Evolutionary conservation across 2,113 vertebrate genomes (phyloP), one percentile per base, ranked within the genome.

Genomic region (Barbus barbus): DNA sequence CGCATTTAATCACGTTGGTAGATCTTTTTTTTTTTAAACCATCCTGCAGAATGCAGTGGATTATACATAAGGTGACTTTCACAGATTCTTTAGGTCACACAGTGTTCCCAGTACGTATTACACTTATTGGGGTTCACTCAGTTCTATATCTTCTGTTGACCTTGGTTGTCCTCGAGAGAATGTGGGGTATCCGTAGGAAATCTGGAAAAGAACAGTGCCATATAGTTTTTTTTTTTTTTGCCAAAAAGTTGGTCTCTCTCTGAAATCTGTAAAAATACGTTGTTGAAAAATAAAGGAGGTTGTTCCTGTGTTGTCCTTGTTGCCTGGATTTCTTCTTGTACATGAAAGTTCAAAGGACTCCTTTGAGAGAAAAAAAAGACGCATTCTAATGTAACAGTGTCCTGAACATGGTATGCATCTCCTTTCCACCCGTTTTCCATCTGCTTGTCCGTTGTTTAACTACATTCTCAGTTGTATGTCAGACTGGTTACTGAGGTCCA

Each of bases 11-110:
- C n/a, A 78, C 12, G 22, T 74, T 75, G 91, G 91, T 89, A 88
- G 90, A 90, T 89, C 83, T 22, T 53, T 22, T 56, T 53, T 18
- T 22, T 22, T 56, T 22, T 56, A n/a, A n/a, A 60, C 71, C 44
- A n/a, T 26, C 53, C 60, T 31, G 5, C 74, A 91, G 90, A 92
- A 93, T 92, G 92, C 92, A 90, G 83, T 65, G 53, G 77, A 72
- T 78, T 91, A 90, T 92, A 89, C 53, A 86, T 92, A 91, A 94
- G 92, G 92, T 94, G 92, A 94, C 92, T 93, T 94, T 94, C 91
- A 94, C 91, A 87, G 92, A 90, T 91, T 92, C 92, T 90, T 92
- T 91, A 89, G 89, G 88, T 87, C 77, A 90, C 86, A 26, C 78
- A 82, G 90, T 89, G 36, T 75, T 81, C 18, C 60, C 67, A 86